Percentiles rank a stretch among this genome's conserved stretches.
These are phyloP conservation scores for Scopus umbretta DNA, from an alignment of 2,113 vertebrate species.

Conservation along the genomic window DNA sequence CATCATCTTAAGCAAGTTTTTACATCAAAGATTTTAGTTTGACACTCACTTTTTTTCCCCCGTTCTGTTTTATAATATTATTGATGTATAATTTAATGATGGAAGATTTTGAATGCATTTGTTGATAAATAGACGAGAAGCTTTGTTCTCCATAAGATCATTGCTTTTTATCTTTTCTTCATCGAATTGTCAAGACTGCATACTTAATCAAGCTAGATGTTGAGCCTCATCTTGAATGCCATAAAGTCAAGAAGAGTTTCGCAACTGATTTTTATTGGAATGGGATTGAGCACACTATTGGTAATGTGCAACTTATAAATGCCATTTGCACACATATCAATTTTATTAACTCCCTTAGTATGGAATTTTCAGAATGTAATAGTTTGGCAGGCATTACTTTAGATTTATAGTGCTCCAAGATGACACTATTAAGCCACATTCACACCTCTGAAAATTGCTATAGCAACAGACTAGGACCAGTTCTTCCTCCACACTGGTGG, in stretches of 20 bases:
- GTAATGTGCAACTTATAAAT: slow-evolving; percentile 52
- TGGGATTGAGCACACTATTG: neutral
- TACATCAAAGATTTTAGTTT: slow-evolving; percentile 41
- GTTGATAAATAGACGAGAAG: slow-evolving; percentile 44
- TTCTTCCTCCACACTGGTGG: neutral
- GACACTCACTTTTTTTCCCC: neutral
- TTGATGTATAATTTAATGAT: slow-evolving; percentile 66
- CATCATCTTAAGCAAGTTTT: neutral
- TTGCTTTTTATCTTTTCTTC: slow-evolving; percentile 54
- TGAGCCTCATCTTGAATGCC: neutral
- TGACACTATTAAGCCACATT: slow-evolving; percentile 53
- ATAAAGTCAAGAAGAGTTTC: slow-evolving; percentile 17
- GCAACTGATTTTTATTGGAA: slow-evolving; percentile 45
- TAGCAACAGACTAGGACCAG: slow-evolving; percentile 21
- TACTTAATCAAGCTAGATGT: slow-evolving; percentile 16
- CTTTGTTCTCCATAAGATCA: slow-evolving; percentile 38
- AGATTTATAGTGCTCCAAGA: slow-evolving; percentile 50
- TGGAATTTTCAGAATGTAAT: slow-evolving; percentile 44
- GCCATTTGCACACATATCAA: slow-evolving; percentile 62
- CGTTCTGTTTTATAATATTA: slow-evolving; percentile 13
- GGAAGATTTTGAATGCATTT: slow-evolving; percentile 23
- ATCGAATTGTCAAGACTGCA: neutral
- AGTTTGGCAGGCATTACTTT: slow-evolving; percentile 54
- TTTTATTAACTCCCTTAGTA: slow-evolving; percentile 62
- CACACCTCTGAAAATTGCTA: slow-evolving; percentile 51